A percentile compares a stretch with the other conserved stretches of the same genome.
Evolutionary conservation across 2,797 vertebrate species (phyloP).

Genomic region (Falco concolor): DNA sequence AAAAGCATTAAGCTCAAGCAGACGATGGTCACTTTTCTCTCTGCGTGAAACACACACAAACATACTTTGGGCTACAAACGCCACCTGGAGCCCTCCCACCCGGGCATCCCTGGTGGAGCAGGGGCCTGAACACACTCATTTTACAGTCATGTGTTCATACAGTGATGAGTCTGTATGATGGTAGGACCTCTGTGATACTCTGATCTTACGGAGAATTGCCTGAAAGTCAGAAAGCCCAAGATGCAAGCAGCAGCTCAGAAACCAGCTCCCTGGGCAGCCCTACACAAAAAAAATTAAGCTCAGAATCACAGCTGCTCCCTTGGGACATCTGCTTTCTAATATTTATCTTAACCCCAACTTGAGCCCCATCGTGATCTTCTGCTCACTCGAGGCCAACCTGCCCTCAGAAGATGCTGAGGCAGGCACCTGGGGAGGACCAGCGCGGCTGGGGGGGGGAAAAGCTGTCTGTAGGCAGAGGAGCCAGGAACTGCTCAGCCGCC

Average conservation of each 20-base stretch:
- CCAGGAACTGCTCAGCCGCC: not conserved
- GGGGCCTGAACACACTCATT: not conserved
- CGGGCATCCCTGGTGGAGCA: not conserved
- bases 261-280: not conserved
- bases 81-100: not conserved
- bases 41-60: not conserved
- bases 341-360: not conserved
- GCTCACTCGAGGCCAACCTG: not conserved
- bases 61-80: rapidly evolving
- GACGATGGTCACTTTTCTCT: not conserved
- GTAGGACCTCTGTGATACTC: not conserved
- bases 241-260: not conserved
- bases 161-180: rapidly evolving
- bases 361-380: not conserved
- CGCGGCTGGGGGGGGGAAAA: not conserved
- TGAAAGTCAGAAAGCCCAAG: not conserved
- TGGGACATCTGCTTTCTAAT: too few relatives aligned
- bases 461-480: not conserved
- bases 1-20: not conserved
- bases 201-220: not conserved
- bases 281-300: not conserved
- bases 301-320: not conserved
- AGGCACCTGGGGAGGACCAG: not conserved
- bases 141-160: not conserved
- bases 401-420: not conserved